Evolutionary conservation across 2,888 invertebrate species (phyloP).

Genomic region (Cataglyphis cursor): DNA sequence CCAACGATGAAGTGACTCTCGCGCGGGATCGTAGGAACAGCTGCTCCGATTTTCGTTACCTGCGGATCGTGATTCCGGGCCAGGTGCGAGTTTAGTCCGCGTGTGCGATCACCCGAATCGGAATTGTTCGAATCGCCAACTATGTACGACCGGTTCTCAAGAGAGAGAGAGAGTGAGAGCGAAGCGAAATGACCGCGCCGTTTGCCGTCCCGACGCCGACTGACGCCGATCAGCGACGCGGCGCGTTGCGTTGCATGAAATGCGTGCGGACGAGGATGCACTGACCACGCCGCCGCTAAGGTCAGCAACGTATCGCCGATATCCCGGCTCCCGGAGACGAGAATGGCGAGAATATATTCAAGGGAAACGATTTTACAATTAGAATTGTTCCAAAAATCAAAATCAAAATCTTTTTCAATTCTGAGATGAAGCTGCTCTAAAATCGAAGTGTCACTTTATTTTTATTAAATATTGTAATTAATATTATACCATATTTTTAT

Average conservation of each 20-base stretch:
- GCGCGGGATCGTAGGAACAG: not conserved
- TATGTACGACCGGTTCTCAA: not conserved
- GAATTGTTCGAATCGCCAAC: conserved; percentile 11
- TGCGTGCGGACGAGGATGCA: conserved; percentile 55
- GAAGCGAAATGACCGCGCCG: conserved; percentile 54
- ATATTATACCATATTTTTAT: too few relatives aligned
- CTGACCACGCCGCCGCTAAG: conserved; percentile 63
- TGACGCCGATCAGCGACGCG: conserved; percentile 60
- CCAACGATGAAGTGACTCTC: conserved; percentile 33
- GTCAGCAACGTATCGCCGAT: conserved; percentile 28
- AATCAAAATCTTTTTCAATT: not conserved
- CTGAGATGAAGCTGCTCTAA: not conserved
- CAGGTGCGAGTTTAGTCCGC: conserved; percentile 14
- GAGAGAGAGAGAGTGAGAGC: not conserved
- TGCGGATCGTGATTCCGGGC: conserved; percentile 9
- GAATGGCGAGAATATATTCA: not conserved
- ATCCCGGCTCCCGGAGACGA: not conserved
- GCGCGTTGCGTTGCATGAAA: conserved; percentile 37
- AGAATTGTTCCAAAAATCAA: not conserved
- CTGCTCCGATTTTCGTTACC: conserved; percentile 33
- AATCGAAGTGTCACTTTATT: too few relatives aligned
- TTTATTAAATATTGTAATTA: not conserved
- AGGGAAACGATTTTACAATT: not conserved
- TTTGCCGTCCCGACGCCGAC: conserved; percentile 70
- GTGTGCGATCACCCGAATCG: conserved; percentile 24